phyloP scores from a whole-genome alignment of 2,888 invertebrate species.

The Bimastos eiseni region DNA sequence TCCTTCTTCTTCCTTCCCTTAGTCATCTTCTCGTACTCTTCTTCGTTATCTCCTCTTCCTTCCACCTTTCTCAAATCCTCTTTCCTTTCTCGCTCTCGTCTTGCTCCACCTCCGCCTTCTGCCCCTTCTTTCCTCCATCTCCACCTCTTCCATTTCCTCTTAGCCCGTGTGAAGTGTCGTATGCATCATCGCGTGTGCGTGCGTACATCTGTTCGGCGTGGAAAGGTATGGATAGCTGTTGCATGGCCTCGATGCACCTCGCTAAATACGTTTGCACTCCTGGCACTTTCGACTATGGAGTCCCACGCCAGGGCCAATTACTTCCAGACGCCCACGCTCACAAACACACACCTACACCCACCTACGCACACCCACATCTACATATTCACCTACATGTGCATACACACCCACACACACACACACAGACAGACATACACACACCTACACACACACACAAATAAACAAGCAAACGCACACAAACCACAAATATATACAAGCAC shows the following conservation, averaged over 20 bases:
- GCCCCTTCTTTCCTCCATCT: background rate
- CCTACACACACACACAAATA: background rate
- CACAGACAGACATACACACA: background rate
- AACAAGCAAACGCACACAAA: too few relatives aligned
- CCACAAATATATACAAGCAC: too few relatives aligned
- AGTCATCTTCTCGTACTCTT: too few relatives aligned
- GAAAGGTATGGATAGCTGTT: background rate
- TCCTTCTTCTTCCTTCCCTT: too few relatives aligned
- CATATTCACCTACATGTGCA: too few relatives aligned
- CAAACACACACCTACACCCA: background rate
- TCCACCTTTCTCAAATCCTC: too few relatives aligned
- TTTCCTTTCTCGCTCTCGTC: too few relatives aligned
- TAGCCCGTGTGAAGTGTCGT: background rate
- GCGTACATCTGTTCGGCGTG: background rate
- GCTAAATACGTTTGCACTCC: background rate
- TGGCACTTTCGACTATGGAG: background rate
- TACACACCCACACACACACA: background rate
- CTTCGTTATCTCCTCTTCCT: too few relatives aligned
- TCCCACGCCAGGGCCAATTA: background rate
- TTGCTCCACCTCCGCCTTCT: background rate
- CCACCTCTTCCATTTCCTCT: background rate
- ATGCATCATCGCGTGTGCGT: background rate
- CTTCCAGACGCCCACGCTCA: background rate
- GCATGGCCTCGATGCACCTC: background rate
- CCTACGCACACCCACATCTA: background rate